Conservation (phyloP, 2,113 vertebrate genomes). For the Boleophthalmus pectinirostris region DNA sequence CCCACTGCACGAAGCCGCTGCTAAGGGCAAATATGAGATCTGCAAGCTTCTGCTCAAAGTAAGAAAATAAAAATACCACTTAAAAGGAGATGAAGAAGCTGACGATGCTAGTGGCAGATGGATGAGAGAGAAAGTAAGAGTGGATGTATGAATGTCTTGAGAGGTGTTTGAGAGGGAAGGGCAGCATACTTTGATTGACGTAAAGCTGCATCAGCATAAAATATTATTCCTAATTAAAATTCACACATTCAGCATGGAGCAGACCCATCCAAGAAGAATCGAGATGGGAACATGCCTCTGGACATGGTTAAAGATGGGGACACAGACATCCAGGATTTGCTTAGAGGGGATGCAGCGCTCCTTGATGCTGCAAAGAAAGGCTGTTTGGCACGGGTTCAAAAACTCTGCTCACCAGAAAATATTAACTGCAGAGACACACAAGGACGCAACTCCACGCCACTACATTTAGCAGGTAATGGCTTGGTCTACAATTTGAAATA, state of each 20-base stretch:
- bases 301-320: constrained; percentile 98
- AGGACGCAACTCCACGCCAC: constrained; percentile 94
- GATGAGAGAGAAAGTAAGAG: neutral
- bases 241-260: constrained; percentile 86
- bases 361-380: constrained; percentile 98
- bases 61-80: constrained; percentile 22
- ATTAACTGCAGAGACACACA: constrained; percentile 99
- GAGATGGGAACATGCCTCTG: constrained; percentile 95
- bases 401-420: constrained; percentile 94
- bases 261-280: constrained; percentile 97
- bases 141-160: neutral
- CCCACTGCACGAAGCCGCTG: constrained; percentile 95
- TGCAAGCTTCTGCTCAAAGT: constrained; percentile 96
- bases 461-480: constrained; percentile 90
- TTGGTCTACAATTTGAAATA: neutral
- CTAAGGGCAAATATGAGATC: constrained; percentile 99
- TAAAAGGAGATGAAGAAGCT: neutral
- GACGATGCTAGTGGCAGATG: neutral
- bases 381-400: constrained; percentile 95
- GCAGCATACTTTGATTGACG: neutral
- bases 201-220: neutral
- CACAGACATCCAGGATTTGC: constrained; percentile 97
- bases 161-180: neutral
- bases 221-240: neutral
- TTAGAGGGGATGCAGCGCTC: constrained; percentile 92